phyloP scores from a whole-genome alignment of 1,140 invertebrate species.

The Diachasma alloeum region DNA sequence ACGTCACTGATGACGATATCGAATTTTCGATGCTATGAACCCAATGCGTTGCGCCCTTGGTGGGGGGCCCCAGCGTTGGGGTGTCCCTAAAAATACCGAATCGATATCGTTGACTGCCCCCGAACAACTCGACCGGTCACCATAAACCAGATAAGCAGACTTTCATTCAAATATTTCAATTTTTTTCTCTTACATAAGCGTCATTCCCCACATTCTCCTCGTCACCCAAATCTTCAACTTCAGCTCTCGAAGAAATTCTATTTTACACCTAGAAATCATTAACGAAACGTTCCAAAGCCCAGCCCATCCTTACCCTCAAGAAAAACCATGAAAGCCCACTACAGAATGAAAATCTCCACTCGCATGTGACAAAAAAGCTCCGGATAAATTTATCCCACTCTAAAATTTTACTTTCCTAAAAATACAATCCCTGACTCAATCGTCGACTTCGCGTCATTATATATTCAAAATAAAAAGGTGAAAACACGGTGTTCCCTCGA shows the following conservation, averaged over 20 bases:
- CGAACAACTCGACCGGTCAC: constrained; percentile 40
- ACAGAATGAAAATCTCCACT: background rate
- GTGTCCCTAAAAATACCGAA: constrained; percentile 56
- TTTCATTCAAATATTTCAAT: background rate
- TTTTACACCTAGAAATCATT: no score
- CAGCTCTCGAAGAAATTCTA: no score
- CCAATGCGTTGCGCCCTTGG: constrained; percentile 34
- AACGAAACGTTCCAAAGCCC: no score
- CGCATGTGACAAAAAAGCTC: background rate
- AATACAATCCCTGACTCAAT: background rate
- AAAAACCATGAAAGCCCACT: background rate
- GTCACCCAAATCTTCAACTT: no score
- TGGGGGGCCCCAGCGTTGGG: constrained; percentile 41
- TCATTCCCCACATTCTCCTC: background rate
- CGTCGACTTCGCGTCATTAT: background rate
- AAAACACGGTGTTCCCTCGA: background rate
- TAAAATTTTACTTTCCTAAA: background rate
- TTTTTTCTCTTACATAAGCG: background rate
- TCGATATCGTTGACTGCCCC: constrained; percentile 49
- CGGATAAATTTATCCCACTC: constrained; percentile 3
- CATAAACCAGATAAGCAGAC: background rate
- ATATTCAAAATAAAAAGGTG: background rate
- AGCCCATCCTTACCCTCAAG: background rate
- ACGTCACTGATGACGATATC: constrained; percentile 29
- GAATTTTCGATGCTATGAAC: constrained; percentile 35